Conservation (phyloP, 2,888 invertebrate species). For the Hydrotaea cyrtoneurina region DNA sequence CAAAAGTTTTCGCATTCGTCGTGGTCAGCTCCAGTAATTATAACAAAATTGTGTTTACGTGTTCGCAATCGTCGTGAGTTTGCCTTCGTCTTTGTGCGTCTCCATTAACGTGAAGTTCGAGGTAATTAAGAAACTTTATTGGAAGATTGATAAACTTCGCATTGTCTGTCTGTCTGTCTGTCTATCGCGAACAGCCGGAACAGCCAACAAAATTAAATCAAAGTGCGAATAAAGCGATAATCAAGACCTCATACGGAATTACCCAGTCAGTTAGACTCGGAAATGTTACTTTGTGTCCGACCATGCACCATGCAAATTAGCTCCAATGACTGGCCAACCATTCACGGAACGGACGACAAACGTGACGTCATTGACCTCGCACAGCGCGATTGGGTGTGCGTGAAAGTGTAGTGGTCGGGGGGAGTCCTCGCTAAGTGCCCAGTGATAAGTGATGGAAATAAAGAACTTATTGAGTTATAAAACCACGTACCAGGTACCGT, state of each 20-base stretch:
- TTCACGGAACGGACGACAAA: no score
- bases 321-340: not conserved
- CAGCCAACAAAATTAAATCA: slow-evolving; percentile 39
- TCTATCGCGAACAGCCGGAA: no score
- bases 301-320: slow-evolving; percentile 36
- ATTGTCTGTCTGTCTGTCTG: slow-evolving; percentile 23
- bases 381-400: not conserved
- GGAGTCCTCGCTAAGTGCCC: not conserved
- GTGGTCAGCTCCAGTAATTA: slow-evolving; percentile 62
- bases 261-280: not conserved
- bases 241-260: slow-evolving; percentile 19
- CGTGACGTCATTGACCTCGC: no score
- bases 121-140: slow-evolving; percentile 67
- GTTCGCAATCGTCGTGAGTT: slow-evolving; percentile 46
- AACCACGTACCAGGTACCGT: not conserved
- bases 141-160: slow-evolving; percentile 63
- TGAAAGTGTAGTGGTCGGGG: not conserved
- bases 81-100: slow-evolving; percentile 6
- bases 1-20: slow-evolving; percentile 28
- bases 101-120: slow-evolving; percentile 33
- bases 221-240: slow-evolving; percentile 20
- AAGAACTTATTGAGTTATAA: slow-evolving; percentile 51
- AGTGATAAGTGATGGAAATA: slow-evolving; percentile 44
- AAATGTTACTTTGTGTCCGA: not conserved
- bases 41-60: slow-evolving; percentile 63